Evolutionary conservation across 1,140 invertebrate genomes (phyloP), one percentile per base, ranked within the genome.

Genomic region (Magallana gigas): DNA sequence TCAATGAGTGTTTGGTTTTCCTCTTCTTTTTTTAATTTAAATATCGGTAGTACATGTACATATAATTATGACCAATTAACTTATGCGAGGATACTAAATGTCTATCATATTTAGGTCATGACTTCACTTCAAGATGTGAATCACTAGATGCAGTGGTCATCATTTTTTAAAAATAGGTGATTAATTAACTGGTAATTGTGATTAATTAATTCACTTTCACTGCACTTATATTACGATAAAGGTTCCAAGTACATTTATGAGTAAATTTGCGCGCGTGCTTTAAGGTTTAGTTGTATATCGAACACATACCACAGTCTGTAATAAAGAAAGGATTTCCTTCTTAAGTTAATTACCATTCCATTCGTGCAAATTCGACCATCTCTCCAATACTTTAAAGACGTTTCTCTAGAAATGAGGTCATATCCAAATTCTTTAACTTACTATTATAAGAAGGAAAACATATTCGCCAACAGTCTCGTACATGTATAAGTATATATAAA

Each of bases 101-200:
- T 18, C 48, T 57, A 8, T 57, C 81, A 57, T 83, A 3, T 16
- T 83, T 83, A 8, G 18, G 16, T 57, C 57, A 83, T 83, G 57
- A 83, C n/a, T 83, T n/a, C 18, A 57, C 36, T 9, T 29, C 23
- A 4, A 83, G 81, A 57, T n/a, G 14, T 83, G 81, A 83, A n/a
- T 23, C 81, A 58, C 48, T 57, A 83, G 57, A 76, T 29, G 9
- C 2, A 36, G 18, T 76, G 68, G 68, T 76, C 29, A 76, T 76
- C 68, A 29, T 76, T 48, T 48, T 48, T 48, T 48, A 48, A 48
- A 76, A 76, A 76, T 12, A 11, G 2, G 60, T 76, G 68, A 76
- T 76, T 76, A 76, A 76, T 76, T 29, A 29, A 23, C 36, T 48
- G 36, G 36, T 48, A 48, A 48, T 48, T 48, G 36, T 48, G 36